A percentile compares a stretch with the other conserved stretches of the same genome.
Evolutionary conservation across 2,113 vertebrate genomes (phyloP).

Genomic region (Butorides virescens): DNA sequence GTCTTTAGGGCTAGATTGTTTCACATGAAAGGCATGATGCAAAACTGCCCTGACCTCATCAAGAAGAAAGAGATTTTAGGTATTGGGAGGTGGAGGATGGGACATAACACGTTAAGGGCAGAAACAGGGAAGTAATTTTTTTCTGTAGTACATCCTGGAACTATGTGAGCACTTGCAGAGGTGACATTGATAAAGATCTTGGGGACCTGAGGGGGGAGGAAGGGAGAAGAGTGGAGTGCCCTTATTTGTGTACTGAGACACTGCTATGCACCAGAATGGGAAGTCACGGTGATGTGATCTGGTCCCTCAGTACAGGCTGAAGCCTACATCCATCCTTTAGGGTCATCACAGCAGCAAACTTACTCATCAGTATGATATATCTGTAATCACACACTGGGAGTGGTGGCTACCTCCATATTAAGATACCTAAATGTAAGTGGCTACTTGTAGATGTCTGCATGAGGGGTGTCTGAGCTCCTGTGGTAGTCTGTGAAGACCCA

Average conservation of each 20-base stretch:
- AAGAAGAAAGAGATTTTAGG: constrained; percentile 18
- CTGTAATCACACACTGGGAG: neutral
- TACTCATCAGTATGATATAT: neutral
- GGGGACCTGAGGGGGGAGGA: neutral
- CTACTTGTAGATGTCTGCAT: neutral
- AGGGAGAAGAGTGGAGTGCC: neutral
- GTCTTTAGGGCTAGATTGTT: neutral
- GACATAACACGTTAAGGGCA: neutral
- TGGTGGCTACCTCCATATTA: neutral
- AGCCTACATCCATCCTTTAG: neutral
- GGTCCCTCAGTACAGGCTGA: neutral
- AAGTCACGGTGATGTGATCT: neutral
- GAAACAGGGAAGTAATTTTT: neutral
- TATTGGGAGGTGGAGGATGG: neutral
- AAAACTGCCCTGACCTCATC: neutral
- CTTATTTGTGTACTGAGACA: neutral
- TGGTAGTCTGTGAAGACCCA: neutral
- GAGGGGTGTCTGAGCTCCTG: neutral
- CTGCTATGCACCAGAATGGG: neutral
- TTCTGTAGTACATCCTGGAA: neutral
- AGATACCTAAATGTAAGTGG: neutral
- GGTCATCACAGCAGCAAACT: neutral
- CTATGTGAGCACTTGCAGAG: neutral
- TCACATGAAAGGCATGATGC: neutral
- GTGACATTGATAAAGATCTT: neutral